Evolutionary conservation across 2,888 invertebrate species (phyloP).

Genomic region (Coremacera marginata): DNA sequence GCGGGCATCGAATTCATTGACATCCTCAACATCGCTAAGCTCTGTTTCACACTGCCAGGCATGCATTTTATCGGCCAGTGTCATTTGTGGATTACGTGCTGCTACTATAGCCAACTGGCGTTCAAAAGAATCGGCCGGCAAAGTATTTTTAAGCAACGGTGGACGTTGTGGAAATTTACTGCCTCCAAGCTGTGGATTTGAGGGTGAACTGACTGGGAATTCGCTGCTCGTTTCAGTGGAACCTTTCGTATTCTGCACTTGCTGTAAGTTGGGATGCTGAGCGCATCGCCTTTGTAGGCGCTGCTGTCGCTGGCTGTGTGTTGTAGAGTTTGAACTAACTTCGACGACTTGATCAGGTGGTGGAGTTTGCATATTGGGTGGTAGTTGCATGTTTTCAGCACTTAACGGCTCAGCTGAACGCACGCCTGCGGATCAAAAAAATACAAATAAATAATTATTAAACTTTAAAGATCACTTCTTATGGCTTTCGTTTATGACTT

Average conservation of each 20-base stretch:
- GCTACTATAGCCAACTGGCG: slow-evolving; percentile 58
- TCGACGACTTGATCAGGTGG: slow-evolving; percentile 49
- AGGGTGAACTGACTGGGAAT: slow-evolving; percentile 65
- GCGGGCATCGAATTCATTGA: slow-evolving; percentile 59
- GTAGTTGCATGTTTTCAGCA: background rate
- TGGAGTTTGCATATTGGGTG: slow-evolving; percentile 18
- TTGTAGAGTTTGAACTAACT: slow-evolving; percentile 50
- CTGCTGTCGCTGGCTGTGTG: slow-evolving; percentile 45
- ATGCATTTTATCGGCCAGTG: slow-evolving; percentile 59
- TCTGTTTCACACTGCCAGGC: slow-evolving; percentile 59
- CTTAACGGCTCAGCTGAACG: background rate
- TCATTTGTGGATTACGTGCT: slow-evolving; percentile 60
- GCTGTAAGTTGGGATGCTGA: background rate
- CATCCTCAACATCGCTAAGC: slow-evolving; percentile 65
- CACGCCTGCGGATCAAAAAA: background rate
- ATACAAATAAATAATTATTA: background rate
- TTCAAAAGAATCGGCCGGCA: slow-evolving; percentile 62
- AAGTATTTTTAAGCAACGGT: slow-evolving; percentile 60
- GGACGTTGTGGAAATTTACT: slow-evolving; percentile 51
- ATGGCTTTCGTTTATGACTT: background rate
- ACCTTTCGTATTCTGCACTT: slow-evolving; percentile 39
- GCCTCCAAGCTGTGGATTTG: slow-evolving; percentile 59
- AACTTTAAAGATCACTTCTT: background rate
- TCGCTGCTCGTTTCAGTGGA: slow-evolving; percentile 62
- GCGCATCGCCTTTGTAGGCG: slow-evolving; percentile 37